Conservation (phyloP, 1,140 invertebrate species). For the Myzus persicae region DNA sequence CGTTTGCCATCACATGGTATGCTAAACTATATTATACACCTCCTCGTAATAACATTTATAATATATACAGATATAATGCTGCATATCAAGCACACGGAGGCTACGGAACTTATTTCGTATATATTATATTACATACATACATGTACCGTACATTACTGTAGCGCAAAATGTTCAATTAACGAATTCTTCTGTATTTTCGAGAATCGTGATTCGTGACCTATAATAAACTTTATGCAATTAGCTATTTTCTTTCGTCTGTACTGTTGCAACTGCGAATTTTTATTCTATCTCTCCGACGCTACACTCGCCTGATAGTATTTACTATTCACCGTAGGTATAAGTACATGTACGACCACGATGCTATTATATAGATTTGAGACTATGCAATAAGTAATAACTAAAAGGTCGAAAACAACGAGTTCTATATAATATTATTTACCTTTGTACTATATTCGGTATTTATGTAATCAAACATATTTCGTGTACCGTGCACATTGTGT, state of each 20-base stretch:
- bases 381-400: not conserved
- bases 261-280: not conserved
- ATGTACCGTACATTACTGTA: not conserved
- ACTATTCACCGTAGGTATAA: not conserved
- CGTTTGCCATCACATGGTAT: not conserved
- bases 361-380: not conserved
- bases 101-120: not conserved
- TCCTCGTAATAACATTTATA: not conserved
- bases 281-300: not conserved
- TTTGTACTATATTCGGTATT: not conserved
- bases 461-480: conserved; percentile 12
- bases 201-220: conserved; percentile 62
- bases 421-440: not conserved
- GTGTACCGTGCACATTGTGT: not conserved
- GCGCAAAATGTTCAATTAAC: conserved; percentile 66
- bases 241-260: not conserved
- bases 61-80: not conserved
- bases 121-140: too few relatives aligned
- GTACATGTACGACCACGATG: not conserved
- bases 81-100: not conserved
- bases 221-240: not conserved
- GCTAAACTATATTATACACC: not conserved
- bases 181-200: conserved; percentile 74
- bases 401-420: not conserved
- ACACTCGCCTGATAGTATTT: not conserved